Evolutionary conservation across 2,113 vertebrate species (phyloP).

Genomic region (Mesembrinibis cayennensis): DNA sequence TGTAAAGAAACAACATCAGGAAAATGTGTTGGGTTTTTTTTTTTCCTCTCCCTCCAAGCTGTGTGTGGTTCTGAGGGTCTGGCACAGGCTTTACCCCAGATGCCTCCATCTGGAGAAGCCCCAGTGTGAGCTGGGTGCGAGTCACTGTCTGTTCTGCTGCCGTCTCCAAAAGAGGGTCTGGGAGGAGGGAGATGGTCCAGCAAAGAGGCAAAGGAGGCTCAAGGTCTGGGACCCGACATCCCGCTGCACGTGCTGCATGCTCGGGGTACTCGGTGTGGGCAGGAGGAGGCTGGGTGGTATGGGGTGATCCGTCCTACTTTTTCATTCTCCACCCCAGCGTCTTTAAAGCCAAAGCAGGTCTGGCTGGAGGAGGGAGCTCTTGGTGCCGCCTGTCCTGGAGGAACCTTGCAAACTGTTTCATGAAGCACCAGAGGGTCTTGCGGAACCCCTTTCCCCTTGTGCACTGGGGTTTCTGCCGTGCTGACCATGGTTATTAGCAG

Average conservation of each 20-base stretch:
- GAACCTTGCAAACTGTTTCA: background rate
- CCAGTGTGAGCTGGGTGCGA: rapidly evolving
- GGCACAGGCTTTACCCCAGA: background rate
- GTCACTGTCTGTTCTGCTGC: background rate
- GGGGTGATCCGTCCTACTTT: background rate
- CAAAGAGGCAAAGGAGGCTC: background rate
- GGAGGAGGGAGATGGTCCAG: background rate
- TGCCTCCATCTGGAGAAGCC: background rate
- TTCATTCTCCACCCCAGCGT: background rate
- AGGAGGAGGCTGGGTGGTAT: background rate
- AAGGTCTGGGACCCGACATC: background rate
- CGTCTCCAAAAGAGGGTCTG: background rate
- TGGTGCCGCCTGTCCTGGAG: background rate
- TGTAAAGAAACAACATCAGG: background rate
- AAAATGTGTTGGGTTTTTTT: background rate
- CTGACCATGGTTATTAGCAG: background rate
- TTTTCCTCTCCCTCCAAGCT: background rate
- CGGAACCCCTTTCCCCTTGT: background rate
- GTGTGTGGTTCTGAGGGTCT: background rate
- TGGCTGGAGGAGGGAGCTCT: background rate
- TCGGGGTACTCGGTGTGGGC: background rate
- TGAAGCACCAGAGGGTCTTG: background rate
- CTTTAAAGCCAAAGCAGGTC: background rate
- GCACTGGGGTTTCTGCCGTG: background rate
- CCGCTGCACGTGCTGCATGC: rapidly evolving